These are phyloP conservation scores for Circaetus cinerascens DNA, from an alignment of 2,113 vertebrate genomes.

Conservation along the genomic window DNA sequence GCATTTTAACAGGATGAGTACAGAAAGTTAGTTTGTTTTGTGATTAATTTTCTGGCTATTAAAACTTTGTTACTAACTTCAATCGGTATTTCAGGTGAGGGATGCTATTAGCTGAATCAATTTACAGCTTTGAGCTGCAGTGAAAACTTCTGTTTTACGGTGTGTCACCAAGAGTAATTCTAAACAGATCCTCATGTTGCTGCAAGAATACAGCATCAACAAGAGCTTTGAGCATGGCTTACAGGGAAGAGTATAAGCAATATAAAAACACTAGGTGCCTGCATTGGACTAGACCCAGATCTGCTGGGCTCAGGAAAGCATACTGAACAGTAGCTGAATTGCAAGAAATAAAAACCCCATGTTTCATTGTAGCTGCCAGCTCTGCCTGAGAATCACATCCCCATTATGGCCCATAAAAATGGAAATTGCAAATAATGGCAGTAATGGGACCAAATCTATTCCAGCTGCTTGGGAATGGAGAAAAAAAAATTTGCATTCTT, in stretches of 20 bases:
- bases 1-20: neutral
- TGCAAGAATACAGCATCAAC: neutral
- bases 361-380: neutral
- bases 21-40: neutral
- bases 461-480: neutral
- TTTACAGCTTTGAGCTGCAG: neutral
- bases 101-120: neutral
- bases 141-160: neutral
- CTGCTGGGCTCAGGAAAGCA: neutral
- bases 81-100: neutral
- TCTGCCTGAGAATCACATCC: neutral
- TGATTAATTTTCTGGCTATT: neutral
- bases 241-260: neutral
- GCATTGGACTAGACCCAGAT: neutral
- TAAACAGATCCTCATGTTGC: neutral
- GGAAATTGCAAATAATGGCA: slow-evolving; percentile 8
- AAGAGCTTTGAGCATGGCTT: neutral
- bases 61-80: neutral
- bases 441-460: neutral
- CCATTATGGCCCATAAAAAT: neutral
- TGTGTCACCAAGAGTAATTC: neutral
- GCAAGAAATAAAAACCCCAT: neutral
- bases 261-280: neutral
- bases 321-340: neutral
- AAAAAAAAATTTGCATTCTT: neutral